Conservation (phyloP, 2,797 vertebrate species). For the Choloepus didactylus region DNA sequence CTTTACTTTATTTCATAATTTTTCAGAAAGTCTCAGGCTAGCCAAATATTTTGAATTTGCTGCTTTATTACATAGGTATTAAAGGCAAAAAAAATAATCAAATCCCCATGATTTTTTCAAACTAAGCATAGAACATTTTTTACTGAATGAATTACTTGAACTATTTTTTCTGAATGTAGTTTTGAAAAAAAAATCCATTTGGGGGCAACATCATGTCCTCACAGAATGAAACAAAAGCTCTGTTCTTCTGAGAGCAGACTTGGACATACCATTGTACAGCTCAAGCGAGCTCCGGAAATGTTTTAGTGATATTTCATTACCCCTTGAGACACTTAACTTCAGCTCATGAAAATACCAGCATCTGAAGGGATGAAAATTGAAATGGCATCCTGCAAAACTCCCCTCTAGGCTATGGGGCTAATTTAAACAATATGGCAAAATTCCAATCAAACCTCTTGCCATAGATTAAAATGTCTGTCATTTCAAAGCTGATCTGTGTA, state of each 20-base stretch:
- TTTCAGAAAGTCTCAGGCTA: slow-evolving; percentile 44
- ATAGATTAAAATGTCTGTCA: slow-evolving; percentile 74
- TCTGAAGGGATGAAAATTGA: slow-evolving; percentile 86
- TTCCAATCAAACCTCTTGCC: slow-evolving; percentile 82
- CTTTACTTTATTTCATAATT: slow-evolving; percentile 37
- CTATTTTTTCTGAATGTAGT: slow-evolving; percentile 19
- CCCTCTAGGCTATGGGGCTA: slow-evolving; percentile 78
- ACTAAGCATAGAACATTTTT: slow-evolving; percentile 54
- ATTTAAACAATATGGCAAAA: slow-evolving; percentile 89
- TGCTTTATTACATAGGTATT: slow-evolving; percentile 51
- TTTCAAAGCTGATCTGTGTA: slow-evolving; percentile 61
- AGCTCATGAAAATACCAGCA: slow-evolving; percentile 88
- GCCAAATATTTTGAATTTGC: slow-evolving; percentile 34
- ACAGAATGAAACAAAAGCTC: slow-evolving; percentile 86
- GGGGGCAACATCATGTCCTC: slow-evolving; percentile 77
- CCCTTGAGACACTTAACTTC: slow-evolving; percentile 87
- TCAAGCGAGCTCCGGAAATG: slow-evolving; percentile 89
- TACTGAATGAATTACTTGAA: slow-evolving; percentile 57
- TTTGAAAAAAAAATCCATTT: slow-evolving; percentile 59
- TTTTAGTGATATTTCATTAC: slow-evolving; percentile 88
- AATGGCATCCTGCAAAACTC: slow-evolving; percentile 87
- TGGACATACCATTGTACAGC: slow-evolving; percentile 84
- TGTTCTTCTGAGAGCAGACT: slow-evolving; percentile 84
- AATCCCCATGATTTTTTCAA: slow-evolving; percentile 40
- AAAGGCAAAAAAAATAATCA: slow-evolving; percentile 65